Percentiles rank a stretch among this genome's conserved stretches.
Evolutionary conservation across 2,888 invertebrate genomes (phyloP).

Genomic region (Lasioglossum villosulum): DNA sequence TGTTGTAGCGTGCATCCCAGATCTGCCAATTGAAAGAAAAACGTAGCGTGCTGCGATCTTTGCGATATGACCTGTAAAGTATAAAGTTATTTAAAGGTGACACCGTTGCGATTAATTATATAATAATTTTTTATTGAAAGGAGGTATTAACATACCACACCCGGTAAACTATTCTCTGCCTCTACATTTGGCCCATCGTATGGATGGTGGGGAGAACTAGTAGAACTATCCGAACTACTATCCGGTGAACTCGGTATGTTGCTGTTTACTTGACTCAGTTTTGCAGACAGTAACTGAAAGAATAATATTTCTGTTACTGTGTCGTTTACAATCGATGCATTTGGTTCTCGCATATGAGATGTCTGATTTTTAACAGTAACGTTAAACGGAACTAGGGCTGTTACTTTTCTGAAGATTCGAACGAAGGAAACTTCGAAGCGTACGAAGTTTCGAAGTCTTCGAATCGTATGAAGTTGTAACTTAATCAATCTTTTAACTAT

Average conservation of each 20-base stretch:
- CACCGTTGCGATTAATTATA: background rate
- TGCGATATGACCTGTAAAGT: slow-evolving; percentile 90
- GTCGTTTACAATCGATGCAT: background rate
- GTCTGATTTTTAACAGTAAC: too few species aligned
- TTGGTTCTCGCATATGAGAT: too few species aligned
- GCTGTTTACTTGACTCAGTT: slow-evolving; percentile 90
- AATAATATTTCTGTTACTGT: slow-evolving; percentile 46
- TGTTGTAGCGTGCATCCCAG: slow-evolving; percentile 93
- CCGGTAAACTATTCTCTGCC: slow-evolving; percentile 95
- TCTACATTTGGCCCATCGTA: slow-evolving; percentile 92
- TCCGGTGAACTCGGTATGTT: slow-evolving; percentile 93
- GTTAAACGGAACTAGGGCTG: too few species aligned
- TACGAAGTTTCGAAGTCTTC: too few species aligned
- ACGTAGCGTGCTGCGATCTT: slow-evolving; percentile 91
- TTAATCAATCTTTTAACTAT: too few species aligned
- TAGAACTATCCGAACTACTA: slow-evolving; percentile 97
- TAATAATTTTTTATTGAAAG: background rate
- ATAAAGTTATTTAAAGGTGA: background rate
- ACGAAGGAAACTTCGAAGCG: too few species aligned
- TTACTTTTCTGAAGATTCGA: too few species aligned
- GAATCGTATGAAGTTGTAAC: too few species aligned
- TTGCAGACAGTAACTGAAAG: slow-evolving; percentile 89
- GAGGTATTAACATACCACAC: slow-evolving; percentile 89
- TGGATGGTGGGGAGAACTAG: slow-evolving; percentile 95
- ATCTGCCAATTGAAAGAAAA: slow-evolving; percentile 94